Base-by-base conservation (phyloP, 2,888 invertebrate species). In the Platypus cylindrus region DNA sequence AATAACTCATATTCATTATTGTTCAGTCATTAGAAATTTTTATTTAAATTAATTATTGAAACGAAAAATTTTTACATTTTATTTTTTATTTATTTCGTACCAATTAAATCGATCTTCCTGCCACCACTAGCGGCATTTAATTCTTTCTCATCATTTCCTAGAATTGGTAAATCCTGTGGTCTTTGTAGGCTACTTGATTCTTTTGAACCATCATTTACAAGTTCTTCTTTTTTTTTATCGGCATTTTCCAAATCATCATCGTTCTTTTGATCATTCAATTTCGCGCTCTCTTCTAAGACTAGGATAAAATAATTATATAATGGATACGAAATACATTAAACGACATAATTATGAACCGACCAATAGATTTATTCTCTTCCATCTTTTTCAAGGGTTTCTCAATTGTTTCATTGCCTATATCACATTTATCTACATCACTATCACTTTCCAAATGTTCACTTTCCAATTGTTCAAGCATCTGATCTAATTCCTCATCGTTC, bases 381-480 rank as follows among this genome's bases (percentile, higher is more conserved):
- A 7, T 12, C 28, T 33, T 31, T 20, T 31, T 29, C 22, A 27
- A 12, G 8, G 29, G 18, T n/a, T 24, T 17, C n/a, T 29, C 23
- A 24, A 2, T n/a, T 28, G 29, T 15, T 8, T 12, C 8, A 11
- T 27, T 17, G 13, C 34, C 34, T 11, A 34, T 35, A 17, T 23
- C 27, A 32, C 24, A 26, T 16, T 13, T 20, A 23, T 26, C 35
- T 38, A 34, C 17, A 30, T 12, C 30, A 24, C 34, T 20, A 7
- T 20, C 26, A 26, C 5, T 15, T 16, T 52, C 50, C 16, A 43
- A 45, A 43, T 58, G 58, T 14, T 53, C 45, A 38, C 53, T 40
- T 41, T 62, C 63, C 17, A 63, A 44, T 32, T 56, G 52, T 23
- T 59, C 56, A 25, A 59, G 45, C 46, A 60, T 57, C 30, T 58